Base-by-base conservation (phyloP, 2,113 vertebrate species). In the Mastomys coucha region DNA sequence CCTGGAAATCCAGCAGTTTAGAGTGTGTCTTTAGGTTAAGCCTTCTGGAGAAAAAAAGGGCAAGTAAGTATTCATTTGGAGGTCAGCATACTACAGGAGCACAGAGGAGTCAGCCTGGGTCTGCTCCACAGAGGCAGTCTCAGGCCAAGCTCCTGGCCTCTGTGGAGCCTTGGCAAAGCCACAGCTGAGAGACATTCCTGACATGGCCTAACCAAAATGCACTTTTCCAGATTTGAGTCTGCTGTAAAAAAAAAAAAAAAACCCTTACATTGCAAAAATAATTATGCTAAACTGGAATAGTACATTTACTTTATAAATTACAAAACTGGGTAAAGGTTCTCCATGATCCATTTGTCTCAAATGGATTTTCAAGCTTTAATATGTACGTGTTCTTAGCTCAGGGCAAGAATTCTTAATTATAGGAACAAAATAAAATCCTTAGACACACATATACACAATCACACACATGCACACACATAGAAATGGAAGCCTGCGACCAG, bases 351-450 rank as follows among this genome's bases (percentile, higher is more conserved):
- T 69, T 95, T 88, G 60, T 81, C 39, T 95, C 49, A 65, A 93
- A 86, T 58, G 42, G 49, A 89, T 92, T 96, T 95, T 85, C 58
- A 92, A 90, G 51, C 39, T 94, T 91, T 84, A 77, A 91, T 1
- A 45, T 45, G 81, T 91, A 87, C 4, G 78, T 93, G 33, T 89
- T 92, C 94, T 93, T 65, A 87, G 53, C 36, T 89, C 86, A 87
- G 39, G n/a, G 78, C 45, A 90, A 93, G 60, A 84, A 88, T 90
- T 76, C 72, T 94, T 93, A 80, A 60, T 88, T 86, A 92, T 26
- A 22, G 69, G 45, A 80, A 85, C 80, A 95, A 93, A 97, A 84
- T 75, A 94, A 93, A 97, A 88, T 75, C 22, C 65, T 85, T 69
- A 84, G 45, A 89, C 26, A 95, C 20, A 76, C 7, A 60, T 2